phyloP scores from a whole-genome alignment of 1,140 invertebrate genomes.

The Ephestia elutella region DNA sequence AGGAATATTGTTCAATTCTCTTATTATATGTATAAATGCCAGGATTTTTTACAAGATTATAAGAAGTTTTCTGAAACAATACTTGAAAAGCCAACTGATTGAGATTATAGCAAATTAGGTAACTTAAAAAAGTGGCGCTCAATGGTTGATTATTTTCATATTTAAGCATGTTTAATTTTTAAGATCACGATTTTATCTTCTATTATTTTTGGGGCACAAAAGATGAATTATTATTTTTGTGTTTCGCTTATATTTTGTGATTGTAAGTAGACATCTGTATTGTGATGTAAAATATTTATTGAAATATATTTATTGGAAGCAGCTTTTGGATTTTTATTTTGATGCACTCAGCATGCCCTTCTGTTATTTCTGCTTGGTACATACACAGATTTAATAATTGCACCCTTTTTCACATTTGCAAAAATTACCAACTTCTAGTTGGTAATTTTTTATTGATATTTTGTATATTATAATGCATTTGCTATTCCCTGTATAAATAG shows the following conservation, averaged over 20 bases:
- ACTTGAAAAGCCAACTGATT: too few relatives aligned
- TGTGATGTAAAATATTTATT: slow-evolving; percentile 24
- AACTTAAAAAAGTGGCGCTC: not conserved
- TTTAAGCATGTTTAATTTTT: slow-evolving; percentile 17
- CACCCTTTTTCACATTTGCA: not conserved
- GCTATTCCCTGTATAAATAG: too few relatives aligned
- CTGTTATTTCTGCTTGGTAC: slow-evolving; percentile 14
- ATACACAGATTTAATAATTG: not conserved
- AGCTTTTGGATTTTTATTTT: slow-evolving; percentile 51
- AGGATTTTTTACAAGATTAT: too few relatives aligned
- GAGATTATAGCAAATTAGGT: not conserved
- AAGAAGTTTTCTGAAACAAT: too few relatives aligned
- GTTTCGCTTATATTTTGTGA: slow-evolving; percentile 20
- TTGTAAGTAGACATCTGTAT: slow-evolving; percentile 12
- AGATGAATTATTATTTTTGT: not conserved
- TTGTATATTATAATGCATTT: too few relatives aligned
- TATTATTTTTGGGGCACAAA: not conserved
- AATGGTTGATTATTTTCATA: not conserved
- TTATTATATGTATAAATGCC: too few relatives aligned
- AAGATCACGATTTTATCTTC: not conserved
- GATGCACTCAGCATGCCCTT: slow-evolving; percentile 24
- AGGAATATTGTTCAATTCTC: too few relatives aligned
- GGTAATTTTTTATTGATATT: too few relatives aligned
- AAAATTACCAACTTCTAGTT: not conserved
- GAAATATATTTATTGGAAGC: slow-evolving; percentile 58